Base-by-base conservation (phyloP, 64 coral and sea anemone species). In the Dendrophyllia cribrosa region DNA sequence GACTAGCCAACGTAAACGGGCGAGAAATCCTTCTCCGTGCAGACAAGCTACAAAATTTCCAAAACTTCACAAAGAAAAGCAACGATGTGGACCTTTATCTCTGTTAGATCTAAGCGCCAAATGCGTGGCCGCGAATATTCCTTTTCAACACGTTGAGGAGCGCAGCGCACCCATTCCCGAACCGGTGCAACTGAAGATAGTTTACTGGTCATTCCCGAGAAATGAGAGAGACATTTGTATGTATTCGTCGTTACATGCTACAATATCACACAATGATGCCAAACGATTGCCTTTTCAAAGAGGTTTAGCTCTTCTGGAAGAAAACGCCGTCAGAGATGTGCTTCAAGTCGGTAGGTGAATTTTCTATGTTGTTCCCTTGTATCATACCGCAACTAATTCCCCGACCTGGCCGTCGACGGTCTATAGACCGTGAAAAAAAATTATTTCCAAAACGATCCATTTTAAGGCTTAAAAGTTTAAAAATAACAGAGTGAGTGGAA, bases 321-420 rank as follows among this genome's bases (percentile, higher is more conserved):
- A 96, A 91, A 88, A 96, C n/a, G 75, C 94, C 34, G 94, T 99
- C 80, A 96, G 60, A 43, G 88, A 99, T 77, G 94, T 96, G 43
- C 91, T 99, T 20, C 97, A 99, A 99, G 97, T 99, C 62, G 97
- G 97, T 99, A 94, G 96, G 97, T 51, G 70, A 56, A 95, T 65
- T 82, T 92, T 92, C 64, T 85, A 43, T 76, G 52, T 79, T 79
- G 19, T 70, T 70, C 82, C 86, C 58, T 75, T n/a, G 22, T 22
- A 34, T 64, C 2, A 19, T 6, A 50, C 60, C 61, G n/a, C 23
- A 45, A 59, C 43, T 88, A 56, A 46, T 53, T 73, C 25, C 86
- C 66, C 70, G 50, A 26, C 72, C 53, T 48, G 43, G 75, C 21
- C 50, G 75, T 70, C 61, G 34, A 51, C 78, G 51, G 86, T 88